Evolutionary conservation across 2,113 vertebrate species (phyloP), one percentile per base, ranked within the genome.

Genomic region (Vanacampus margaritifer): DNA sequence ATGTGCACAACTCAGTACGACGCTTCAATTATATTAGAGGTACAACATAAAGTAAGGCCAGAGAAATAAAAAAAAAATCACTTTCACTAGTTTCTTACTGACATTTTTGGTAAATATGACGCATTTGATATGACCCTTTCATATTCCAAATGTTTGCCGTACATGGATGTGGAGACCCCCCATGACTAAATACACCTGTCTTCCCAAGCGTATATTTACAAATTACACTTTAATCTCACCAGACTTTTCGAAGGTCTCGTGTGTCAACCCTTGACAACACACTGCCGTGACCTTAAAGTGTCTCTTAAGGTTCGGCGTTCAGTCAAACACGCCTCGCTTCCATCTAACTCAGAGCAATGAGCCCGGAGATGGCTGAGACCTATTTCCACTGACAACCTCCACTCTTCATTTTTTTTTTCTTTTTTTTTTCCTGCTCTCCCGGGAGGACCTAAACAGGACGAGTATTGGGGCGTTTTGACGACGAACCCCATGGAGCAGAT

Each of bases 311-410:
- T 56, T 16, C n/a, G 48, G 48, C 48, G n/a, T 51, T 51, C 48
- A 51, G 48, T 51, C n/a, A 51, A 51, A 51, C n/a, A 10, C 21
- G 35, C 10, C 58, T 60, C 28, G 17, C 36, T 36, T 60, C 17
- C 7, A 16, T 21, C 60, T 63, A 41, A 37, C 23, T 63, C 39
- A 39, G 39, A 63, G 60, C 39, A 37, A 63, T 39, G 35, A 39
- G 10, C 60, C 60, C 60, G 6, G 23, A 43, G 60, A 63, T 39
- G 36, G 9, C 39, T 3, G 5, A 16, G 39, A 43, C 60, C 60
- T 23, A 39, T 63, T 63, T 63, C 37, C 17, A 43, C 60, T 63
- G 35, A 41, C 60, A 63, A 63, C n/a, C 60, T 19, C 59, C n/a
- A 43, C 37, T 43, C 21, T 62, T 62, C 60, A 14, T 62, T 43